Percentiles rank a stretch among this genome's conserved stretches.
phyloP scores from a whole-genome alignment of 2,888 invertebrate species.

The Chalcosyrphus nemorum region DNA sequence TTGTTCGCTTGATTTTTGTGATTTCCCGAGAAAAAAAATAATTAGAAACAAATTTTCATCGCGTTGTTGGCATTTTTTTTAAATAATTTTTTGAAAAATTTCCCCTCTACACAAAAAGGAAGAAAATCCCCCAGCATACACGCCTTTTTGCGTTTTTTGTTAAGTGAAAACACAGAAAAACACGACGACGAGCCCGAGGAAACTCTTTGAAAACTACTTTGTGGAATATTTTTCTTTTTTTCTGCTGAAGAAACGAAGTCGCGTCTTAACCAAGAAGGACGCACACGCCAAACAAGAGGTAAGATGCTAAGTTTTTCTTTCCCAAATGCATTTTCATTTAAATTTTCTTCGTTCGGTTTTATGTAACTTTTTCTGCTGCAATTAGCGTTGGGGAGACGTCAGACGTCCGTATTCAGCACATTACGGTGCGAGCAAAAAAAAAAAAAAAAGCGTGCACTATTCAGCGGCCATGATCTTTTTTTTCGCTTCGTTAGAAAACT shows the following conservation, averaged over 20 bases:
- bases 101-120: neutral
- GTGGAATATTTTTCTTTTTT: constrained; percentile 68
- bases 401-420: constrained; percentile 33
- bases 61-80: constrained; percentile 16
- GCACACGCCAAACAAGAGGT: too few relatives aligned
- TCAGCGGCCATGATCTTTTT: constrained; percentile 62
- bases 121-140: too few relatives aligned
- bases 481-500: neutral
- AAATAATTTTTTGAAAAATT: neutral
- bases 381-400: constrained; percentile 38
- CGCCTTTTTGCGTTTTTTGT: constrained; percentile 23
- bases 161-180: constrained; percentile 36
- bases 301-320: neutral
- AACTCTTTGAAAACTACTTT: constrained; percentile 36
- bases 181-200: constrained; percentile 19
- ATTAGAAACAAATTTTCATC: constrained; percentile 3
- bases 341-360: constrained; percentile 28
- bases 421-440: constrained; percentile 56
- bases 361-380: constrained; percentile 52
- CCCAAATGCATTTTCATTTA: neutral
- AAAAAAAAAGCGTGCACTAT: constrained; percentile 51
- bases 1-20: constrained; percentile 6
- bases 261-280: too few relatives aligned
- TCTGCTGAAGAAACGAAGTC: constrained; percentile 52
- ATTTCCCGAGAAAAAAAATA: constrained; percentile 12